These are phyloP conservation scores for Drosophila pallidifrons DNA, from an alignment of 1,140 invertebrate species.

Conservation along the genomic window DNA sequence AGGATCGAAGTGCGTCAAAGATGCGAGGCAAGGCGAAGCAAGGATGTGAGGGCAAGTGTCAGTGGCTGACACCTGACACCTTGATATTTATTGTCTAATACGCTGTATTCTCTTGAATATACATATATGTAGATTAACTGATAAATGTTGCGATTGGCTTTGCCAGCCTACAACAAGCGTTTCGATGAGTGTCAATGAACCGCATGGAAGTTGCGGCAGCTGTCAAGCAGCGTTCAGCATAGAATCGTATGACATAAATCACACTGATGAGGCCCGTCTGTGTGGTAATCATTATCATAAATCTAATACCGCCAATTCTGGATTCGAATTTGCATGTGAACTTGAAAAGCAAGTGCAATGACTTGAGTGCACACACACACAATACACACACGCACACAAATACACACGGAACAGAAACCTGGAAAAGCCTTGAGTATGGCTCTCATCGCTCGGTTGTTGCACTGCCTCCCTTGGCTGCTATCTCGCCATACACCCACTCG, in stretches of 20 bases:
- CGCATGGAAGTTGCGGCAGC: slow-evolving; percentile 58
- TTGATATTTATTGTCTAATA: slow-evolving; percentile 1
- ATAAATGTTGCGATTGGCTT: slow-evolving; percentile 28
- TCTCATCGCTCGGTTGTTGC: slow-evolving; percentile 45
- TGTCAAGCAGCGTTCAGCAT: slow-evolving; percentile 47
- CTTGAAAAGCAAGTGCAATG: slow-evolving; percentile 71
- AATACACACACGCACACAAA: background rate
- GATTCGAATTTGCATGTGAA: slow-evolving; percentile 78
- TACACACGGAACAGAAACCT: background rate
- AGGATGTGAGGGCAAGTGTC: slow-evolving; percentile 23
- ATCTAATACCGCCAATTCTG: slow-evolving; percentile 67
- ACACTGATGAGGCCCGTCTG: slow-evolving; percentile 44
- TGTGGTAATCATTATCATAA: slow-evolving; percentile 62
- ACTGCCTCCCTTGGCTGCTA: slow-evolving; percentile 25
- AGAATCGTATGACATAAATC: slow-evolving; percentile 65
- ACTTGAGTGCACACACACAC: slow-evolving; percentile 50
- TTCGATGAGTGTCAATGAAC: slow-evolving; percentile 65
- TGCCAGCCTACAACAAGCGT: slow-evolving; percentile 46
- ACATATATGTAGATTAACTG: slow-evolving; percentile 17
- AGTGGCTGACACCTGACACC: slow-evolving; percentile 39
- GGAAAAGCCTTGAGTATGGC: slow-evolving; percentile 39
- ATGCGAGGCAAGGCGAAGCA: background rate
- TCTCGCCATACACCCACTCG: slow-evolving; percentile 26
- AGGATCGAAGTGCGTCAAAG: slow-evolving; percentile 43
- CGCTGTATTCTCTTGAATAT: background rate